Evolutionary conservation across 2,888 invertebrate genomes (phyloP), one percentile per base, ranked within the genome.

Genomic region (Gymnoscelis rufifasciata): DNA sequence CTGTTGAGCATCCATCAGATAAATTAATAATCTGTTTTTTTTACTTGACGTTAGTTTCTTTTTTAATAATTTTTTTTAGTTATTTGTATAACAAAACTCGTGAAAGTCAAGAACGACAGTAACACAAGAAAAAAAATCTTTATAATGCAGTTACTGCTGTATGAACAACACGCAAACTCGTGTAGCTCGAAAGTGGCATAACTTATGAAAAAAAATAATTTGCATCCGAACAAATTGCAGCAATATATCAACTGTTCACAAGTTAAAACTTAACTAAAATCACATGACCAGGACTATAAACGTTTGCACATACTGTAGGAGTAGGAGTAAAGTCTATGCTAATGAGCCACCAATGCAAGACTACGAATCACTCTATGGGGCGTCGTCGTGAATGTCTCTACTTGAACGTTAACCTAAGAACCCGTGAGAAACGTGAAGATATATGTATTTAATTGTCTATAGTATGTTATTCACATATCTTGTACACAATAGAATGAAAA

Each of bases 401-500:
- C 23, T 37, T 38, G 27, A 49, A 31, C 29, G 11, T 38, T 47
- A 51, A 54, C 47, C 44, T 37, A 38, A 31, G 42, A 45, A 48
- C 47, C 40, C 50, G 43, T 57, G 52, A 44, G 51, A 54, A 53
- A 52, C 46, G 47, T 37, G 41, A 47, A 50, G 45, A 44, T 24
- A 39, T 31, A 33, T 35, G 42, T n/a, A 33, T 43, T 47, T 38
- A 47, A 47, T 51, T 36, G 19, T 54, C 52, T 29, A 43, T 51
- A 48, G 51, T 48, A 47, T 46, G 47, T 50, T 57, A 47, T 49
- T 49, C 42, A 43, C 43, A 19, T 38, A 46, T 52, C 47, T 37
- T 31, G 39, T 14, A 42, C 47, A 51, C 48, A 57, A 52, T 55
- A 46, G 43, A 52, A 57, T 47, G 52, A 48, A 57, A 50, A 50